Evolutionary conservation across 2,113 vertebrate genomes (phyloP).

Genomic region (Asarcornis scutulata): DNA sequence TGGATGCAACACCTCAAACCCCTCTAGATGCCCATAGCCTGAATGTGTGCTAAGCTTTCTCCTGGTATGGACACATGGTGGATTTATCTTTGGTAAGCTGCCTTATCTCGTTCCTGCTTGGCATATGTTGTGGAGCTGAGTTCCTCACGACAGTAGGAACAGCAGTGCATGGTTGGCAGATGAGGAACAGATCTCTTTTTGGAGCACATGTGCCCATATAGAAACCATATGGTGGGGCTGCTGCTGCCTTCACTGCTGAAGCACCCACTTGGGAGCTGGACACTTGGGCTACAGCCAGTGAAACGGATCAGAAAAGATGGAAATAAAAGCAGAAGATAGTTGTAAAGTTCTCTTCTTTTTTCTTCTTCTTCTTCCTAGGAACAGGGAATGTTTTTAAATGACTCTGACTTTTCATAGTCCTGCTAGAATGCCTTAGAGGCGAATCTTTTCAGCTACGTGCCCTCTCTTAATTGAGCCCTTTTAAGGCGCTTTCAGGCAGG

Average conservation of each 20-base stretch:
- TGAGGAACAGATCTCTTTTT: not conserved
- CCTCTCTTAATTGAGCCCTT: not conserved
- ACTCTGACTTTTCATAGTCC: not conserved
- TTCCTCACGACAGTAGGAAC: rapidly evolving
- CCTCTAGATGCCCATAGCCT: not conserved
- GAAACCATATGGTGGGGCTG: not conserved
- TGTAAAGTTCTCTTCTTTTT: not conserved
- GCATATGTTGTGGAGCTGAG: not conserved
- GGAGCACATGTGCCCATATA: not conserved
- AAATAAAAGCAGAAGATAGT: not conserved
- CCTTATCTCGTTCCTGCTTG: not conserved
- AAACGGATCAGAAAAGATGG: not conserved
- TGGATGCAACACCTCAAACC: not conserved
- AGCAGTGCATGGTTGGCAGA: rapidly evolving
- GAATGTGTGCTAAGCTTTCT: not conserved
- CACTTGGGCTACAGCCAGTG: not conserved
- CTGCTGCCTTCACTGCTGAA: not conserved
- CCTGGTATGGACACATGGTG: not conserved
- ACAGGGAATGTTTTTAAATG: not conserved
- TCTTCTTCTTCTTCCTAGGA: not conserved
- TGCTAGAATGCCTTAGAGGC: not conserved
- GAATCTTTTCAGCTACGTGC: not conserved
- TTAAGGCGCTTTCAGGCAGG: not conserved
- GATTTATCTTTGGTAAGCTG: not conserved
- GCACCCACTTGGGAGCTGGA: not conserved